A percentile compares a stretch with the other conserved stretches of the same genome.
Conservation (phyloP, 2,888 invertebrate species). For the Alitta virens region DNA sequence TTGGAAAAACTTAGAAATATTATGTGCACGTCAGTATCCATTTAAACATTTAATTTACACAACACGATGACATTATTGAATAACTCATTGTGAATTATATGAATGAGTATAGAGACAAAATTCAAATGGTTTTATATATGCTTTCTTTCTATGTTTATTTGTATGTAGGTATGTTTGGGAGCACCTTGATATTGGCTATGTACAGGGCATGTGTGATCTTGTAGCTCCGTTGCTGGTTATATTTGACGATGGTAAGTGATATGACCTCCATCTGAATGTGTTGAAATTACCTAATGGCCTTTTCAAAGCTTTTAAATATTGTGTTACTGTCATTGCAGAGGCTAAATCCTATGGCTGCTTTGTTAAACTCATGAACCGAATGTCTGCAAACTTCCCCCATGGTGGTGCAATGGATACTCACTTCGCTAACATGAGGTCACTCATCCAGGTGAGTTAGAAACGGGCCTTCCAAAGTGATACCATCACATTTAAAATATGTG, state of each 20-base stretch:
- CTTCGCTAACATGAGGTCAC: slow-evolving; percentile 86
- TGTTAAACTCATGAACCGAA: slow-evolving; percentile 83
- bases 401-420: slow-evolving; percentile 93
- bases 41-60: too few relatives aligned
- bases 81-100: too few relatives aligned
- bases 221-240: slow-evolving; percentile 89
- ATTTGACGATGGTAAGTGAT: slow-evolving; percentile 71
- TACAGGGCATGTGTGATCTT: slow-evolving; percentile 97
- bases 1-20: slow-evolving; percentile 89
- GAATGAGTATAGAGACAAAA: not conserved
- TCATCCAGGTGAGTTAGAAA: slow-evolving; percentile 58
- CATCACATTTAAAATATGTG: too few relatives aligned
- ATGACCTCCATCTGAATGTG: not conserved
- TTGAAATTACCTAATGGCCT: not conserved
- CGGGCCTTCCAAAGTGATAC: too few relatives aligned
- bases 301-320: too few relatives aligned
- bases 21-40: slow-evolving; percentile 80
- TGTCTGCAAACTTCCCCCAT: slow-evolving; percentile 85
- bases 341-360: slow-evolving; percentile 88
- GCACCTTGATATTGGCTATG: slow-evolving; percentile 88
- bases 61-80: too few relatives aligned
- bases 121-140: not conserved
- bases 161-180: slow-evolving; percentile 87
- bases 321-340: slow-evolving; percentile 61
- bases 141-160: not conserved